Base-by-base conservation (phyloP, 2,797 vertebrate species). In the Apodemus agrarius region DNA sequence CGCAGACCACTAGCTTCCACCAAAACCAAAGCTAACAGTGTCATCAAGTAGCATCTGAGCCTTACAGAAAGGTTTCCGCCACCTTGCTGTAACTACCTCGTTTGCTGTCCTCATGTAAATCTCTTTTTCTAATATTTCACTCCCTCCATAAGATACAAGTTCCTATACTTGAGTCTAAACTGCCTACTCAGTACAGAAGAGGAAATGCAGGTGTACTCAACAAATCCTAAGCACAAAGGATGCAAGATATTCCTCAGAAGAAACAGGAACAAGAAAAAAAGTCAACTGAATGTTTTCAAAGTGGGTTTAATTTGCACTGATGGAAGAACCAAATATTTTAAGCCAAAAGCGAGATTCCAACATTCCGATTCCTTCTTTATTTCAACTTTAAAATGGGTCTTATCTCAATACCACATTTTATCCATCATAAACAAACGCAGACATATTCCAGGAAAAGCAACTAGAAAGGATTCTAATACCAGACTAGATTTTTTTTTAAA, bases 391-490 rank as follows among this genome's bases (percentile, higher is more conserved):
- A 19, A 89, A 72, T 91, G 37, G 14, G 54, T 80, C 14, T 92
- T 26, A 17, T 78, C 16, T 31, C 74, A 67, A 78, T 19, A 6
- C 3, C 37, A 89, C 9, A 57, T 59, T 91, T 88, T 67, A 12
- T 4, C 21, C n/a, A 61, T 72, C 84, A 7, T 86, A 94, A 95
- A 86, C 21, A 86, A 94, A 82, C 29, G 80, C 19, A 31, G 34
- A 14, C 74, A 8, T 88, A 87, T 79, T 91, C 34, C 69, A 95
- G 95, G 90, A 49, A 90, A 95, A 88, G 34, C 8, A 93, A n/a
- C 34, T 90, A 54, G 10, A 13, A 94, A 91, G 19, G 7, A 1
- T 90, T 91, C 29, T 89, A 78, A 76, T 74, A 67, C 19, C 13
- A 7, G 83, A 57, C 57, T 49, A 43, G 37, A 43, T 63, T n/a